phyloP scores from a whole-genome alignment of 2,113 vertebrate genomes.

The Ciconia stormi region DNA sequence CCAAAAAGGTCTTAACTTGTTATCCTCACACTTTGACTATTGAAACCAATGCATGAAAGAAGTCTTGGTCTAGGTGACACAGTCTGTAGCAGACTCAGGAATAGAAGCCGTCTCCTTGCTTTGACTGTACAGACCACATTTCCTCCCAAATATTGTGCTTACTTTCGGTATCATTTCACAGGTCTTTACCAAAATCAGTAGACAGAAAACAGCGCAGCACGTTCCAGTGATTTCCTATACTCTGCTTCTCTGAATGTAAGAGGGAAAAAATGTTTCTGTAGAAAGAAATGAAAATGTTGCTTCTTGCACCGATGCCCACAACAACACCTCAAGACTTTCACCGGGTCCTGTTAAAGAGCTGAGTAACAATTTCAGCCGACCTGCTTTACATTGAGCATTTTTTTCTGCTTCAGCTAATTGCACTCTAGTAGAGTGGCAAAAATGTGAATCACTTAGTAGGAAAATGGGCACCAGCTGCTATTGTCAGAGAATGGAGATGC shows the following conservation, averaged over 20 bases:
- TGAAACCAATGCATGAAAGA: not conserved
- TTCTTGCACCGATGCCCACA: not conserved
- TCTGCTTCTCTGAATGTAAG: not conserved
- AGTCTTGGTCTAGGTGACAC: not conserved
- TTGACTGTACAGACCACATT: not conserved
- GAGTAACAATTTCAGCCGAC: slow-evolving; percentile 57
- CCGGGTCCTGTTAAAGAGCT: not conserved
- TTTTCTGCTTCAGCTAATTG: slow-evolving; percentile 78
- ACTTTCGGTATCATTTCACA: not conserved
- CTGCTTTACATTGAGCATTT: slow-evolving; percentile 43
- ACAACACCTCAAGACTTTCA: slow-evolving; percentile 22
- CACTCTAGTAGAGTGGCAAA: slow-evolving; percentile 76
- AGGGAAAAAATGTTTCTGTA: not conserved
- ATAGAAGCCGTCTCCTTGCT: not conserved
- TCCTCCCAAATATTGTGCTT: not conserved
- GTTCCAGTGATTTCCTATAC: not conserved
- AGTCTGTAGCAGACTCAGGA: not conserved
- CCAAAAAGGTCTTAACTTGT: not conserved
- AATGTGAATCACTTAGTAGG: slow-evolving; percentile 78
- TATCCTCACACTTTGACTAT: not conserved
- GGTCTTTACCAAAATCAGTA: not conserved
- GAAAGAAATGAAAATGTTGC: not conserved
- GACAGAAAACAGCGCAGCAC: not conserved
- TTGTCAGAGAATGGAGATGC: slow-evolving; percentile 73
- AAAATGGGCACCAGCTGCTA: slow-evolving; percentile 82